These are phyloP conservation scores for Gavialis gangeticus DNA, from an alignment of 2,113 vertebrate species.

Conservation along the genomic window DNA sequence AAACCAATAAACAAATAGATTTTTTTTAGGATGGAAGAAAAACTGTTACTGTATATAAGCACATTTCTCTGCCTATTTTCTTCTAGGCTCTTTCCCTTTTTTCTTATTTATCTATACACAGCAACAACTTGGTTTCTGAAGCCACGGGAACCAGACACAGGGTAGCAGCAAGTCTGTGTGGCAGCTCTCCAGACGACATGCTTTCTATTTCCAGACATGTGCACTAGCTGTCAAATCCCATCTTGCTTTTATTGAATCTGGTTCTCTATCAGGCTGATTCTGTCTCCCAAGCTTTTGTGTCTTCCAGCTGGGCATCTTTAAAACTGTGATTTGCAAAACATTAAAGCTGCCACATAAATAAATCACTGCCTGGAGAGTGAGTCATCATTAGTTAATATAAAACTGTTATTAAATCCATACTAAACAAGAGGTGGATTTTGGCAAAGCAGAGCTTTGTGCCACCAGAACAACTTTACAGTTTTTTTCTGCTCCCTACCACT, in stretches of 20 bases:
- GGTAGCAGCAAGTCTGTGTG: conserved; percentile 19
- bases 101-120: not conserved
- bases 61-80: not conserved
- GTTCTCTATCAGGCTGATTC: conserved; percentile 56
- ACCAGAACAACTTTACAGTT: not conserved
- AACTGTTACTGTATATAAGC: conserved; percentile 35
- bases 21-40: conserved; percentile 45
- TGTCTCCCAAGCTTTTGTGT: conserved; percentile 33
- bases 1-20: not conserved
- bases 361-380: conserved; percentile 67
- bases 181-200: conserved; percentile 14
- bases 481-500: not conserved
- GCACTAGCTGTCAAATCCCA: conserved; percentile 9
- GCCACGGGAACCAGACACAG: not conserved
- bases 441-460: not conserved
- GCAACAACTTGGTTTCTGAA: not conserved
- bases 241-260: conserved; percentile 60
- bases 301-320: conserved; percentile 65
- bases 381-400: conserved; percentile 63
- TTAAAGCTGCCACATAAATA: conserved; percentile 72
- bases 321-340: conserved; percentile 66
- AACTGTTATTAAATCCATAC: not conserved
- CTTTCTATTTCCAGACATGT: not conserved
- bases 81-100: not conserved
- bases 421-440: conserved; percentile 11